Base-by-base conservation (phyloP, 2,888 invertebrate species). In the Bibio marci region DNA sequence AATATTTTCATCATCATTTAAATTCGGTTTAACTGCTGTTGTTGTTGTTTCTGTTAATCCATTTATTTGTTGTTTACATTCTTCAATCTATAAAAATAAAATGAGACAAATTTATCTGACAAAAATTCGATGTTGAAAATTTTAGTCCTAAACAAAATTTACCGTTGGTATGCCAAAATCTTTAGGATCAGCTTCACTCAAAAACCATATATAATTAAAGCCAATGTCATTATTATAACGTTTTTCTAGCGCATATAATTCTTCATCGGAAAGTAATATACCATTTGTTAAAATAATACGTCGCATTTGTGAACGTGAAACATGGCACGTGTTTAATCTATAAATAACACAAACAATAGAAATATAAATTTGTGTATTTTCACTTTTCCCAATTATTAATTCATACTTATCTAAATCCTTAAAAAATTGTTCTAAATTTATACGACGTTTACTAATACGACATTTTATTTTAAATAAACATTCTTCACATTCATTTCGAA, bases 201-300 rank as follows among this genome's bases (percentile, higher is more conserved):
- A 59, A 47, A 85, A 74, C 48, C 67, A 67, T 44, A 67, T 65
- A 53, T 82, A 85, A 63, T 74, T 75, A 57, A 85, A 82, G 17
- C 82, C 83, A 52, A 74, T 58, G 52, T 80, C 76, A 55, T 82
- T 76, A 44, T 73, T 71, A 60, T 78, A 82, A 45, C 78, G 66
- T 48, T 66, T 66, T 53, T 80, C 75, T 34, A 85, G 63, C 15
- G 80, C 73, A 41, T 71, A 71, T 39, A 78, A 56, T 52, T 81
- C 81, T 48, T 70, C 69, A 35, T 69, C 65, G 1, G 77, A 67
- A 7, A 77, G 63, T 43, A 80, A 62, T 52, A 81, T 72, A 41
- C 76, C 75, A 48, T 74, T 72, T 17, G 73, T 69, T 37, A 72
- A 66, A 46, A 83, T 63, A 51, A 75, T 75, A 57, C 80, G 80